Conservation (phyloP, 2,113 vertebrate genomes). For the Poecilia latipinna region DNA sequence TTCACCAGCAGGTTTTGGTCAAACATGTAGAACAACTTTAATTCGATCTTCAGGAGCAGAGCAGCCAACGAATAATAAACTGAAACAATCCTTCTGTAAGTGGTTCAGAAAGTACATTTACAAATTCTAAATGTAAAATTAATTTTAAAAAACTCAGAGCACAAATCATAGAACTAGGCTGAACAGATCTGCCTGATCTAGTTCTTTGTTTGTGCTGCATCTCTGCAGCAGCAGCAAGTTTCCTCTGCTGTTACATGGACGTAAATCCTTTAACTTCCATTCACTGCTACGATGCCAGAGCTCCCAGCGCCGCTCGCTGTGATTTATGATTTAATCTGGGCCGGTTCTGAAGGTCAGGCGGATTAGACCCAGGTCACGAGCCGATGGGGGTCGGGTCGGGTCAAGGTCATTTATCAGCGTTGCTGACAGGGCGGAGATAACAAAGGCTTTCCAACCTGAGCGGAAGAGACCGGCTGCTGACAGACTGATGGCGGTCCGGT, state of each 20-base stretch:
- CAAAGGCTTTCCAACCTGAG: neutral
- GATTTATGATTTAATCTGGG: conserved; percentile 55
- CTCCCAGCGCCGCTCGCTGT: conserved; percentile 34
- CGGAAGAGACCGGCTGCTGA: conserved; percentile 31
- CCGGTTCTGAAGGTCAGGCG: conserved; percentile 37
- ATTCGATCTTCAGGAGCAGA: no score
- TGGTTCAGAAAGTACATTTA: no score
- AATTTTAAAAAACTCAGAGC: no score
- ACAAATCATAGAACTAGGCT: no score
- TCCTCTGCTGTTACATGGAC: neutral
- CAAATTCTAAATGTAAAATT: no score
- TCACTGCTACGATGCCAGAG: conserved; percentile 9
- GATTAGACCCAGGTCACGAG: conserved; percentile 33
- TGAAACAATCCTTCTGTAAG: no score
- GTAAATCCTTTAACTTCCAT: neutral
- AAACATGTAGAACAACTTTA: no score
- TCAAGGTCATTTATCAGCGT: conserved; percentile 36
- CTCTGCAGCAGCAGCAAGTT: neutral
- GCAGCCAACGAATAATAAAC: no score
- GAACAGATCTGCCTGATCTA: no score
- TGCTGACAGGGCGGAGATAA: conserved; percentile 10
- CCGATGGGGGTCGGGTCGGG: conserved; percentile 11
- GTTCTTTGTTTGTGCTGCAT: neutral
- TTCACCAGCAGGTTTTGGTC: no score
- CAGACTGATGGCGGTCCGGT: conserved; percentile 22